Percentiles rank a stretch among this genome's conserved stretches.
Conservation (phyloP, 1,140 invertebrate genomes). For the Pogonus chalceus region DNA sequence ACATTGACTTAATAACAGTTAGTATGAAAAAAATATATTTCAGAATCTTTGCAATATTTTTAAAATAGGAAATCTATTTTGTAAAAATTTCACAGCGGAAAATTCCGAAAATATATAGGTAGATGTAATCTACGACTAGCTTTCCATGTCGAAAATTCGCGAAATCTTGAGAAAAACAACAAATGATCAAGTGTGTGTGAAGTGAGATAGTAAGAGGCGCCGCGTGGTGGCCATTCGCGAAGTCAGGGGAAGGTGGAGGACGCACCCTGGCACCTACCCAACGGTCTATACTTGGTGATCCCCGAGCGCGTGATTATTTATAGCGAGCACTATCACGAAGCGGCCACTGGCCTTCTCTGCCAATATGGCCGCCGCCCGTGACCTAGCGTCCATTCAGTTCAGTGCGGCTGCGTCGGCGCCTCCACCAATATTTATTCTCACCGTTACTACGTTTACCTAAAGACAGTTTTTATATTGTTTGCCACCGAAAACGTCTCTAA, state of each 20-base stretch:
- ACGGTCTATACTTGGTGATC: slow-evolving; percentile 65
- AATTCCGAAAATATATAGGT: no score
- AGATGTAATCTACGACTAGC: no score
- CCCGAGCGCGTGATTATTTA: slow-evolving; percentile 45
- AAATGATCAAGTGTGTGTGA: no score
- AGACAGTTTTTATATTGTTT: no score
- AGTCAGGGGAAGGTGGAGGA: slow-evolving; percentile 40
- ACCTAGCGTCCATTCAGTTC: slow-evolving; percentile 30
- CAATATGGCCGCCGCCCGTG: slow-evolving; percentile 41
- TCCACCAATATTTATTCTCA: slow-evolving; percentile 34
- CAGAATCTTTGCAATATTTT: no score
- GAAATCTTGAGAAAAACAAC: no score
- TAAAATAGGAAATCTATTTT: no score
- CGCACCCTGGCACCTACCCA: slow-evolving; percentile 48
- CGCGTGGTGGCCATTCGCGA: slow-evolving; percentile 16
- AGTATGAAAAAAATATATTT: no score
- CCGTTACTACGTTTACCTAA: slow-evolving; percentile 18
- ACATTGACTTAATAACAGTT: no score
- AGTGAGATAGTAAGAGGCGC: slow-evolving; percentile 1
- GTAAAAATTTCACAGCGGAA: no score
- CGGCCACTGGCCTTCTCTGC: slow-evolving; percentile 46
- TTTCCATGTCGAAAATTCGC: no score
- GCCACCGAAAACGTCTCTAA: no score
- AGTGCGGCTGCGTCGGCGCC: background rate
- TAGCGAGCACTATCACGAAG: slow-evolving; percentile 37